Percentiles rank a stretch among this genome's conserved stretches.
Evolutionary conservation across 2,113 vertebrate genomes (phyloP).

Genomic region (Morone chrysops): DNA sequence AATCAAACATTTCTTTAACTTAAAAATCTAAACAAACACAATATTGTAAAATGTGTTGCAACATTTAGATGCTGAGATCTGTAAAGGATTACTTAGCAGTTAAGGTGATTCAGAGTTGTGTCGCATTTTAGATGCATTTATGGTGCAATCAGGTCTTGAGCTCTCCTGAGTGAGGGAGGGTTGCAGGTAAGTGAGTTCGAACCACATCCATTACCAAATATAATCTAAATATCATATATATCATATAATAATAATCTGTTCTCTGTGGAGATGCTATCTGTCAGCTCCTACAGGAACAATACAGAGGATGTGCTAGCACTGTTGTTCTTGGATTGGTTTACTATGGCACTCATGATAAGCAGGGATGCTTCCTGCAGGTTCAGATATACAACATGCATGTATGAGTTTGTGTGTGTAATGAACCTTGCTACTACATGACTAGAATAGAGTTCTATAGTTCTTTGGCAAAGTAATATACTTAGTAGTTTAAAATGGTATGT

Average conservation of each 20-base stretch:
- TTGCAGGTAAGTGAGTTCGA: conserved; percentile 46
- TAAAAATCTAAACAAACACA: not conserved
- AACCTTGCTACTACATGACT: not conserved
- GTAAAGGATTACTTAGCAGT: not conserved
- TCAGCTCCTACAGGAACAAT: conserved; percentile 48
- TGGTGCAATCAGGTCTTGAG: conserved; percentile 14
- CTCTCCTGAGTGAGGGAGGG: conserved; percentile 24
- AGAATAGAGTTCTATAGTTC: not conserved
- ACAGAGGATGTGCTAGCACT: conserved; percentile 48
- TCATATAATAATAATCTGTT: conserved; percentile 40
- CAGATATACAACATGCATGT: too few relatives aligned
- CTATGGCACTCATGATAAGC: conserved; percentile 53
- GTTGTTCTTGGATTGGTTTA: conserved; percentile 60
- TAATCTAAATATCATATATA: too few relatives aligned
- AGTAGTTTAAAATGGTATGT: not conserved
- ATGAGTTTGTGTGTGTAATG: not conserved
- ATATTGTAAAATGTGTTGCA: not conserved
- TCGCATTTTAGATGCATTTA: not conserved
- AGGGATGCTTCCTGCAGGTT: not conserved
- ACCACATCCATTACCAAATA: conserved; percentile 48
- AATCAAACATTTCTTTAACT: not conserved
- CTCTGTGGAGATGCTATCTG: conserved; percentile 60
- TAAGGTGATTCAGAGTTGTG: not conserved
- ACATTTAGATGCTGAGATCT: not conserved
- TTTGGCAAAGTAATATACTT: not conserved